These are phyloP conservation scores for Drosophila dunni DNA, from an alignment of 1,140 invertebrate species.

Conservation along the genomic window DNA sequence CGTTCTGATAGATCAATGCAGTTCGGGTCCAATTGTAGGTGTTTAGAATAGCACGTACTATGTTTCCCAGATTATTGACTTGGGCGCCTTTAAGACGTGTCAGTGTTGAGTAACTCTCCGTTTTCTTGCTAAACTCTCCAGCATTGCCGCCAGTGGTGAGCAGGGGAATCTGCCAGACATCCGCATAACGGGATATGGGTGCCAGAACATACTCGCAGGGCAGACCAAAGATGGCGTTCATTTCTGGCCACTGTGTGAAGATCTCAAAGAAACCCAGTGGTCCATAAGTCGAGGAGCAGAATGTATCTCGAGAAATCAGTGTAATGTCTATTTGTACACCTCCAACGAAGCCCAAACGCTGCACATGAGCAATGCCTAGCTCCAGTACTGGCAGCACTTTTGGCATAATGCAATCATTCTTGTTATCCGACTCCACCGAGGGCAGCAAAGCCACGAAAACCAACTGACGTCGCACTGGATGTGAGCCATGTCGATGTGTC, in stretches of 20 bases:
- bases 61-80: constrained; percentile 88
- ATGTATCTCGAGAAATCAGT: constrained; percentile 89
- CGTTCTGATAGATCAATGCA: constrained; percentile 89
- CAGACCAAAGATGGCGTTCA: constrained; percentile 95
- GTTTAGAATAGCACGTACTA: constrained; percentile 88
- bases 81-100: constrained; percentile 95
- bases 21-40: constrained; percentile 89
- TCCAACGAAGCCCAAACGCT: constrained; percentile 86
- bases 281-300: constrained; percentile 92
- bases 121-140: constrained; percentile 87
- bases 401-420: constrained; percentile 86
- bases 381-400: constrained; percentile 91
- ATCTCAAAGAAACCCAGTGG: constrained; percentile 92
- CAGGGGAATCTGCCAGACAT: constrained; percentile 94
- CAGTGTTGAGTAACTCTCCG: constrained; percentile 88
- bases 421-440: constrained; percentile 70
- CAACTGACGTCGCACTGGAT: constrained; percentile 52
- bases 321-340: constrained; percentile 89
- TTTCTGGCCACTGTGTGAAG: constrained; percentile 84
- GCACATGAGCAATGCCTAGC: constrained; percentile 89
- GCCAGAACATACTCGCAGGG: constrained; percentile 96
- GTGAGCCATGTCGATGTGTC: constrained; percentile 17
- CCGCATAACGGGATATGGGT: constrained; percentile 94
- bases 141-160: constrained; percentile 94
- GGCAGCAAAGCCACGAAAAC: constrained; percentile 74